Base-by-base conservation (phyloP, 2,888 invertebrate species). In the Meta bourneti region DNA sequence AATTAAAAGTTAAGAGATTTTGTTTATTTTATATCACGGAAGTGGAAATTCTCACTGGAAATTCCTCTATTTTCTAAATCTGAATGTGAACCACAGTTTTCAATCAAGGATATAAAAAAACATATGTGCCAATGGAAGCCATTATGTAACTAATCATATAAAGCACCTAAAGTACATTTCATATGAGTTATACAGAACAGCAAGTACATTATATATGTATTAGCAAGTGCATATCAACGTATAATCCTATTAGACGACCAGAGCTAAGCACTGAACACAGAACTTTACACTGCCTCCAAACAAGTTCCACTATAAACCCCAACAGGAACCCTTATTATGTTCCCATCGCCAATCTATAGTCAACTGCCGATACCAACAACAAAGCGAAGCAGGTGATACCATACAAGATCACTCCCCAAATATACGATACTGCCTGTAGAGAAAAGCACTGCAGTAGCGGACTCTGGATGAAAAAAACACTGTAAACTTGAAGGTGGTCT, bases 371-470 rank as follows among this genome's bases (percentile, higher is more conserved):
- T 85, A 16, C 70, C 85, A 79, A 78, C 78, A 79, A 52, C 87
- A 70, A 20, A 5, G 71, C 51, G 8, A 11, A 86, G 87, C 88
- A 88, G 88, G 88, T 88, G 88, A 81, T 49, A 75, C 75, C 71
- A 8, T 77, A 79, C 79, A 79, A 61, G 54, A 19, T 84, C 75
- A 84, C 84, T 81, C 80, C 74, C 69, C 49, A 77, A 78, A 78
- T 34, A 16, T 16, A 75, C 52, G 82, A 85, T 77, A 54, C 77
- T 7, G 34, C 69, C 69, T 86, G 7, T 84, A 69, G 48, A 84
- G 52, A 86, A 86, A 78, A 78, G 48, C 34, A 34, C 48, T 52
- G 51, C 51, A 54, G 34, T 69, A 77, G 34, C 61, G 72, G 20
- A 87, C 77, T 7, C 69, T 49, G 13, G 75, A 86, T 51, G 8